Percentiles rank a stretch among this genome's conserved stretches.
These are phyloP conservation scores for Synergus laeviventris DNA, from an alignment of 2,888 invertebrate genomes.

Conservation along the genomic window DNA sequence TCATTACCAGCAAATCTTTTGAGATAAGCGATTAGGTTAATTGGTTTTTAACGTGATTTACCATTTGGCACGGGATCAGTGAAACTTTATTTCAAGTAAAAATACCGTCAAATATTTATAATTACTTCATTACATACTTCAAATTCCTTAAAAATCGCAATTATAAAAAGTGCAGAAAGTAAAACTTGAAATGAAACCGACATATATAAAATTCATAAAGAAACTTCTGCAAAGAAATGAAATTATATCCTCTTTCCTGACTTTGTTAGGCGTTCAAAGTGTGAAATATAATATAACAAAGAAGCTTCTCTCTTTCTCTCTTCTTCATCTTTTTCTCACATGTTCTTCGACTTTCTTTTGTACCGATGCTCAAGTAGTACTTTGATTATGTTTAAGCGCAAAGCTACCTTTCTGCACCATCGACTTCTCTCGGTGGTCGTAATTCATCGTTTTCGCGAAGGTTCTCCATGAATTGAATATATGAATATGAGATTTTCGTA, in stretches of 20 bases:
- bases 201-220: not conserved
- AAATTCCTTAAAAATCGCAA: too few relatives aligned
- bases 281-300: not conserved
- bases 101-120: too few relatives aligned
- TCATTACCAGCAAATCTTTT: constrained; percentile 15
- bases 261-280: not conserved
- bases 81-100: not conserved
- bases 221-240: not conserved
- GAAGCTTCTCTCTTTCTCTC: not conserved
- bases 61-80: constrained; percentile 1
- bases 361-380: not conserved
- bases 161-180: too few relatives aligned
- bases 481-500: constrained; percentile 36
- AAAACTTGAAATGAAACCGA: not conserved
- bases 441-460: constrained; percentile 38
- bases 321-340: not conserved
- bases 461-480: constrained; percentile 34
- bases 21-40: constrained; percentile 10
- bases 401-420: constrained; percentile 25
- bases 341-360: not conserved
- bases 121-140: too few relatives aligned
- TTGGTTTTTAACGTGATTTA: constrained; percentile 23
- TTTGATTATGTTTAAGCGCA: constrained; percentile 29
- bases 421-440: constrained; percentile 22
- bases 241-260: not conserved